phyloP scores from a whole-genome alignment of 1,140 invertebrate species.

The Bombus breviceps region DNA sequence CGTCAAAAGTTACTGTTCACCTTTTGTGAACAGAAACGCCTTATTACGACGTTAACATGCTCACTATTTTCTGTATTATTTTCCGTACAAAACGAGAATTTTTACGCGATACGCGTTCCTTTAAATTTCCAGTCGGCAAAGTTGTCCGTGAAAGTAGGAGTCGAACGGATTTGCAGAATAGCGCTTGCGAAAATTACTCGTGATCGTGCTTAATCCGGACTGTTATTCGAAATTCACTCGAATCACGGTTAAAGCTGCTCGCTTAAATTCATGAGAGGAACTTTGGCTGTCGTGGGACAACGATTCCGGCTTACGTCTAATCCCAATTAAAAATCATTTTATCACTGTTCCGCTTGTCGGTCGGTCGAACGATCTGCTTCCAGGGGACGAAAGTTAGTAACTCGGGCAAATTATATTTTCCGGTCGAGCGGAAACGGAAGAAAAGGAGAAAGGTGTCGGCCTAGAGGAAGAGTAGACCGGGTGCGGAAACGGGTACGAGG shows the following conservation, averaged over 20 bases:
- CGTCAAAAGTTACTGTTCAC: background rate
- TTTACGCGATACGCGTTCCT: background rate
- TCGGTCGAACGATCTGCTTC: background rate
- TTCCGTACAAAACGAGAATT: background rate
- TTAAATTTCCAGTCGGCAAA: background rate
- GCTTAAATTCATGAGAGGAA: slow-evolving; percentile 17
- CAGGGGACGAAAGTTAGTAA: slow-evolving; percentile 63
- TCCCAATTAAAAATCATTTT: slow-evolving; percentile 57
- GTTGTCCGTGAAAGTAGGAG: background rate
- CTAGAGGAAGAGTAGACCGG: background rate
- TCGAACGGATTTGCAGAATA: background rate
- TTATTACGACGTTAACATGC: too few species aligned
- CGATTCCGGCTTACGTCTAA: slow-evolving; percentile 14
- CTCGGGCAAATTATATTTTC: slow-evolving; percentile 74
- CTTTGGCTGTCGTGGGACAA: background rate
- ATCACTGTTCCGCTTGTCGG: slow-evolving; percentile 10
- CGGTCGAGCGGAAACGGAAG: slow-evolving; percentile 37
- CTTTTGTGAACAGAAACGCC: too few species aligned
- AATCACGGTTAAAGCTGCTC: background rate
- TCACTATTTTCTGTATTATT: too few species aligned
- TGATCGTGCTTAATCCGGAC: slow-evolving; percentile 5
- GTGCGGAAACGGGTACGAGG: slow-evolving; percentile 9
- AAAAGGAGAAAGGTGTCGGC: slow-evolving; percentile 27
- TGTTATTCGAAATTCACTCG: slow-evolving; percentile 25
- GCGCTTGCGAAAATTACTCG: background rate